Evolutionary conservation across 2,888 invertebrate species (phyloP).

Genomic region (Aleiodes alternator): DNA sequence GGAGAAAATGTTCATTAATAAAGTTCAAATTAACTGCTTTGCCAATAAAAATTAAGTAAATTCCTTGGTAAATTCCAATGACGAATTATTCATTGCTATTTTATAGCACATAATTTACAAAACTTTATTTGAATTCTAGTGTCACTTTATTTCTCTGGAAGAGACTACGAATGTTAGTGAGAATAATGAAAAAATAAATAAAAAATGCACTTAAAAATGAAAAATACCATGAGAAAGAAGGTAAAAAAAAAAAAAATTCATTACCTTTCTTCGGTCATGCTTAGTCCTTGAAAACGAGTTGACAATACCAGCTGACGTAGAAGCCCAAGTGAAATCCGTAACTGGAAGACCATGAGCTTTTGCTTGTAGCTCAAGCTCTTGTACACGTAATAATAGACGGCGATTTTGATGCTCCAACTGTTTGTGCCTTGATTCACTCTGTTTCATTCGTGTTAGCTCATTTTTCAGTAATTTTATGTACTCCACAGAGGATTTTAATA

Average conservation of each 20-base stretch:
- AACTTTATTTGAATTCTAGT: background rate
- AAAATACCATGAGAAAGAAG: background rate
- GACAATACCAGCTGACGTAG: conserved; percentile 67
- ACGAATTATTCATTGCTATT: background rate
- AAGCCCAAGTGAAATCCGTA: conserved; percentile 79
- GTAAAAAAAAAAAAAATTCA: conserved; percentile 19
- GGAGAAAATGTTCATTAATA: background rate
- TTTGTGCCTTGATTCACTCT: conserved; percentile 86
- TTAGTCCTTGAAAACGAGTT: conserved; percentile 66
- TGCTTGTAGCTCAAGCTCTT: conserved; percentile 88
- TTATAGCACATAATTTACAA: background rate
- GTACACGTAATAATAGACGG: conserved; percentile 86
- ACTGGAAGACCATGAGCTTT: conserved; percentile 85
- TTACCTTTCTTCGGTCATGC: conserved; percentile 69
- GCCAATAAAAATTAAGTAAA: background rate
- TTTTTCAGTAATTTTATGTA: conserved; percentile 92
- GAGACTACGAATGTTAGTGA: background rate
- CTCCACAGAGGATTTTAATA: conserved; percentile 98
- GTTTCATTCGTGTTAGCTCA: conserved; percentile 84
- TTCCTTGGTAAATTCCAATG: background rate
- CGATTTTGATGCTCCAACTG: conserved; percentile 90
- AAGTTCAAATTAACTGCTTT: conserved; percentile 26
- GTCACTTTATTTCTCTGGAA: background rate
- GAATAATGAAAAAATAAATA: background rate
- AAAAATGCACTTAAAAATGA: background rate